A percentile compares a stretch with the other conserved stretches of the same genome.
Evolutionary conservation across 2,888 invertebrate genomes (phyloP).

Genomic region (Bugula neritina): DNA sequence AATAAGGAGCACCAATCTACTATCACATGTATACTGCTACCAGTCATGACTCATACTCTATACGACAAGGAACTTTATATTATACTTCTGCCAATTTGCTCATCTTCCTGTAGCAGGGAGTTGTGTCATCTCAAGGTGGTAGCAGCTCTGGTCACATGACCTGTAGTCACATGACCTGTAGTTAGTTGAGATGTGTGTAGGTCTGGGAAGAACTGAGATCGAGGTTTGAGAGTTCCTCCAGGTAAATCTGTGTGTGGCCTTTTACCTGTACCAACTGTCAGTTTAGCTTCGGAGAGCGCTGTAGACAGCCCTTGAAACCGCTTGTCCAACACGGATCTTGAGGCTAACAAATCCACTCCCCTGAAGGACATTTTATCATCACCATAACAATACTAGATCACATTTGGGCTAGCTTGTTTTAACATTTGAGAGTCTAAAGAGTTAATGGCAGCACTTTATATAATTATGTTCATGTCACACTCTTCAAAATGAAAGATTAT

Average conservation of each 20-base stretch:
- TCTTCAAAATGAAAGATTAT: too few relatives aligned
- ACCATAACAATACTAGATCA: too few relatives aligned
- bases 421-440: too few relatives aligned
- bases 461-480: too few relatives aligned
- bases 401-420: too few relatives aligned
- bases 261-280: constrained; percentile 16
- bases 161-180: background rate
- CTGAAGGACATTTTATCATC: background rate
- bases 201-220: background rate
- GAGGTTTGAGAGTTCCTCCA: background rate
- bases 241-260: background rate
- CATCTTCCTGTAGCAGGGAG: too few relatives aligned
- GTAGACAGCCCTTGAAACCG: constrained; percentile 21
- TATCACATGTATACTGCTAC: too few relatives aligned
- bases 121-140: background rate
- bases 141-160: constrained; percentile 3
- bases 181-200: background rate
- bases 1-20: too few relatives aligned
- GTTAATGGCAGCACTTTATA: too few relatives aligned
- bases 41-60: too few relatives aligned
- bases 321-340: constrained; percentile 18
- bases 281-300: constrained; percentile 17
- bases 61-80: too few relatives aligned
- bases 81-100: too few relatives aligned
- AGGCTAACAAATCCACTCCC: background rate